Evolutionary conservation across 2,113 vertebrate genomes (phyloP).

Genomic region (Illadopsis cleaveri): DNA sequence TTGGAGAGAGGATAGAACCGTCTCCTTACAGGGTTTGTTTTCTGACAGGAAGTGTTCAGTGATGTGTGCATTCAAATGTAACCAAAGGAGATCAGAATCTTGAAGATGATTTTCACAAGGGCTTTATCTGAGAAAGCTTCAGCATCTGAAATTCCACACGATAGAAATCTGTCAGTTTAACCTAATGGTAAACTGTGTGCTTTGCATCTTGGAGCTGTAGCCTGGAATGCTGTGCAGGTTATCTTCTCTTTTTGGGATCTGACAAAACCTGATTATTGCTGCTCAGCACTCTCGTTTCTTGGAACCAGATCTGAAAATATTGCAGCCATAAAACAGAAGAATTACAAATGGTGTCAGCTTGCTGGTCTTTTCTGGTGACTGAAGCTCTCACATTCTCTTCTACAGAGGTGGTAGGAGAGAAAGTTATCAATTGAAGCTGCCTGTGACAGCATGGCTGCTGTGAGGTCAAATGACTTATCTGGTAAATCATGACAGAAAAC

Average conservation of each 20-base stretch:
- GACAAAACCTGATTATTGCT: background rate
- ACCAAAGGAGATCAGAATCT: background rate
- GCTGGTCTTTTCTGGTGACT: background rate
- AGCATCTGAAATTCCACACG: background rate
- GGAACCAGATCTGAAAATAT: background rate
- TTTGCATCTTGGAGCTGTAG: background rate
- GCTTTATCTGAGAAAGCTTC: background rate
- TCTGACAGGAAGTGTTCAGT: background rate
- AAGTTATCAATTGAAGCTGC: background rate
- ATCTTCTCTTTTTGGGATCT: background rate
- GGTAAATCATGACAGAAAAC: background rate
- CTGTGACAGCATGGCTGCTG: background rate
- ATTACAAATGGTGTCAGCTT: background rate
- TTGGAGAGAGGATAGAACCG: slow-evolving; percentile 95
- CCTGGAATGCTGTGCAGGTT: background rate
- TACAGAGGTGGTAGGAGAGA: background rate
- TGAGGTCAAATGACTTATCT: background rate
- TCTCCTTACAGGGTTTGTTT: slow-evolving; percentile 93
- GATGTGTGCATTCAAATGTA: background rate
- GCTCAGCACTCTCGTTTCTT: background rate
- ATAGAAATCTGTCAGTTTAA: background rate
- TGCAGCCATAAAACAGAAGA: background rate
- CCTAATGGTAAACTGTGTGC: background rate
- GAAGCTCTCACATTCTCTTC: background rate
- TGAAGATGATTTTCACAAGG: background rate